Conservation (phyloP, 1,140 invertebrate genomes). For the Drosophila setifemur region DNA sequence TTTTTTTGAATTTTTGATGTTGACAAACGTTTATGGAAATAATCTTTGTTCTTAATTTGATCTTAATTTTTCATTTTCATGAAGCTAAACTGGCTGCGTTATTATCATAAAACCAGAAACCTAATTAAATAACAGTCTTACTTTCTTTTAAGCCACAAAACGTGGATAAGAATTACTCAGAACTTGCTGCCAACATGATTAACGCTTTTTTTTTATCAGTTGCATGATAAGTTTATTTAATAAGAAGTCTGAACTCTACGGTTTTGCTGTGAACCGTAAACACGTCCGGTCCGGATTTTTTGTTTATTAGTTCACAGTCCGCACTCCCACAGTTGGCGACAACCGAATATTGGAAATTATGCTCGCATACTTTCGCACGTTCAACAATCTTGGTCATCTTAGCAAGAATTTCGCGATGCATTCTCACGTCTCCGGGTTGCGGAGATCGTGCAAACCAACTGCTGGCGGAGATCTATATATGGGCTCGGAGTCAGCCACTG, state of each 20-base stretch:
- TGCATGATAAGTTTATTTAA: conserved; percentile 1
- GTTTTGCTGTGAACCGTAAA: conserved; percentile 1
- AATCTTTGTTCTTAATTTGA: no score
- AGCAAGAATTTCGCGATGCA: conserved; percentile 39
- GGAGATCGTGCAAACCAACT: conserved; percentile 41
- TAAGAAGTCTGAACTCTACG: conserved; percentile 4
- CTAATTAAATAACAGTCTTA: no score
- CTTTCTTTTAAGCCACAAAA: no score
- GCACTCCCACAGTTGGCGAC: background rate
- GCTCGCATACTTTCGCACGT: conserved; percentile 38
- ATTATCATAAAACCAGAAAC: no score
- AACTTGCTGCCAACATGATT: background rate
- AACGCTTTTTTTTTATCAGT: background rate
- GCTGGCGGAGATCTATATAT: conserved; percentile 35
- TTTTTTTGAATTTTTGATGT: no score
- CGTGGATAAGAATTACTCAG: no score
- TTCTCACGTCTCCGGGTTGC: conserved; percentile 37
- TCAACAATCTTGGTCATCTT: conserved; percentile 56
- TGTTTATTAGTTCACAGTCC: conserved; percentile 1
- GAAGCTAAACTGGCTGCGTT: no score
- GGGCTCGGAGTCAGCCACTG: background rate
- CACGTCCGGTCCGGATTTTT: conserved; percentile 26
- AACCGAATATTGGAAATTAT: conserved; percentile 33
- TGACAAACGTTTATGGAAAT: no score
- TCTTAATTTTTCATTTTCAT: no score